Conservation (phyloP, 2,888 invertebrate species). For the Apamea crenata region DNA sequence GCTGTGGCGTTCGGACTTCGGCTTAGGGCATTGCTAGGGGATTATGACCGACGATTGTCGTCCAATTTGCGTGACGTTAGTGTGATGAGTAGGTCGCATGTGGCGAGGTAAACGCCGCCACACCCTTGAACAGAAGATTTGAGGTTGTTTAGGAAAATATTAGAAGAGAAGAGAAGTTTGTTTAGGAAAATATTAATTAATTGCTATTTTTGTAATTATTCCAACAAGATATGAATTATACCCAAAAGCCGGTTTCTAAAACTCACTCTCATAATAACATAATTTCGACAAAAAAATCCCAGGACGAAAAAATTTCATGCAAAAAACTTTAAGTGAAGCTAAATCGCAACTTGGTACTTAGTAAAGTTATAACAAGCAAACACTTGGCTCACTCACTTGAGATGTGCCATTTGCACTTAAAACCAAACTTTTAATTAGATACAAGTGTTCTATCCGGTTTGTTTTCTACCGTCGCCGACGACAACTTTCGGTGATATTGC, state of each 20-base stretch:
- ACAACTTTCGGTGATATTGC: conserved; percentile 42
- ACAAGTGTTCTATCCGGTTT: conserved; percentile 64
- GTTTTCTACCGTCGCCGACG: conserved; percentile 40
- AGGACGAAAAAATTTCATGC: conserved; percentile 1
- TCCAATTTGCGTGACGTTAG: too few species aligned
- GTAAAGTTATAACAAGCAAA: conserved; percentile 76
- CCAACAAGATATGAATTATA: neutral
- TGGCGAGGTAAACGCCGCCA: too few species aligned
- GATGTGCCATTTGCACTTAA: conserved; percentile 74
- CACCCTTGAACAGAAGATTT: neutral
- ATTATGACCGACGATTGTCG: too few species aligned
- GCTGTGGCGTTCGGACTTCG: too few species aligned
- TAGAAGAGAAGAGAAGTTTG: too few species aligned
- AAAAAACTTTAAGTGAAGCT: conserved; percentile 30
- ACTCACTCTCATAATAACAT: neutral
- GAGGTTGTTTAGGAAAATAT: neutral
- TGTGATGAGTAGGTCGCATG: too few species aligned
- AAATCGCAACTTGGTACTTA: conserved; percentile 64
- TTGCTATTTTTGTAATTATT: neutral
- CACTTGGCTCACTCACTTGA: conserved; percentile 70
- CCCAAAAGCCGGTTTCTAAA: neutral
- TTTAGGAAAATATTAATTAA: neutral
- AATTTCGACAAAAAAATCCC: neutral
- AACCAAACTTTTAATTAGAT: conserved; percentile 79
- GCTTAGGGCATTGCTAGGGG: too few species aligned